These are phyloP conservation scores for Falco concolor DNA, from an alignment of 2,797 vertebrate species.

Conservation along the genomic window DNA sequence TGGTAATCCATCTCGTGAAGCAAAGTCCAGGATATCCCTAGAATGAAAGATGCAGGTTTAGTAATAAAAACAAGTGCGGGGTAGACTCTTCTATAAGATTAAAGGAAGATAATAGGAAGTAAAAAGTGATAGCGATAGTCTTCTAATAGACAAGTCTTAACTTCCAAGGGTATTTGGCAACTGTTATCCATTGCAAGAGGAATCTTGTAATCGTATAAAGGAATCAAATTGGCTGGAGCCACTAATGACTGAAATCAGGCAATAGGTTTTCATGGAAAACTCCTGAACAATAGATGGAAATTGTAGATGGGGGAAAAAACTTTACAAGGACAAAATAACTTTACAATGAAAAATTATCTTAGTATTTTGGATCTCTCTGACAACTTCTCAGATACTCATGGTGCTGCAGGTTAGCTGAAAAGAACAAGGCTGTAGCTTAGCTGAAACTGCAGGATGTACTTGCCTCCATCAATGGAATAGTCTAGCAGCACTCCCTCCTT, in stretches of 20 bases:
- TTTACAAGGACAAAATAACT: neutral
- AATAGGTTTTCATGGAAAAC: neutral
- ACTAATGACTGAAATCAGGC: neutral
- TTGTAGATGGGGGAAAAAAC: neutral
- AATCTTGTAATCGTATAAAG: neutral
- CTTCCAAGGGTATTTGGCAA: neutral
- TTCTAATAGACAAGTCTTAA: neutral
- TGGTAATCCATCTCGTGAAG: constrained; percentile 99
- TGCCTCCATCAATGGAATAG: constrained; percentile 93
- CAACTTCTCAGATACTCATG: neutral
- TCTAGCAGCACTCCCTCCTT: constrained; percentile 95
- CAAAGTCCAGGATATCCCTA: constrained; percentile 93
- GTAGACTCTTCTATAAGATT: neutral
- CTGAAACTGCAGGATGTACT: neutral
- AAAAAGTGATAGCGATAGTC: neutral
- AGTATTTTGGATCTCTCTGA: neutral
- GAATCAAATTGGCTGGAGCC: neutral
- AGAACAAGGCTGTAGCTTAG: neutral
- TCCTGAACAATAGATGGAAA: neutral
- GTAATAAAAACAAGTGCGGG: neutral
- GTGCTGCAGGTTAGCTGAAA: neutral
- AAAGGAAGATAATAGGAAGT: neutral
- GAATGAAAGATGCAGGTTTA: neutral
- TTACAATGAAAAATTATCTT: neutral
- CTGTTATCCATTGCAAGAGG: neutral